phyloP scores from a whole-genome alignment of 2,113 vertebrate species.

The Caloenas nicobarica region DNA sequence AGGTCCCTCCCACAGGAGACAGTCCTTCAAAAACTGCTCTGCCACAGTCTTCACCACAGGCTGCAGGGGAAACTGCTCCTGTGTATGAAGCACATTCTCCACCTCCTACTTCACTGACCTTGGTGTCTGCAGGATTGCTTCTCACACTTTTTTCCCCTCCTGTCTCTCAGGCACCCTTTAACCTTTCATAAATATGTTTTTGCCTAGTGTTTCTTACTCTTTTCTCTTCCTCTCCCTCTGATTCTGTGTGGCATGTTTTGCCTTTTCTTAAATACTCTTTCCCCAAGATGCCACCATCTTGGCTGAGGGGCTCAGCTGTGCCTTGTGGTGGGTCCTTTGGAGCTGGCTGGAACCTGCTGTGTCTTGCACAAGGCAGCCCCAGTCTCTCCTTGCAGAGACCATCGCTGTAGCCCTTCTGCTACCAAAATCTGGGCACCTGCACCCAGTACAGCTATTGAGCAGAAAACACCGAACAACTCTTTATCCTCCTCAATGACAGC shows the following conservation, averaged over 20 bases:
- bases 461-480: background rate
- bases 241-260: background rate
- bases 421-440: background rate
- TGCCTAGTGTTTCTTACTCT: background rate
- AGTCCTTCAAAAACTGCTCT: background rate
- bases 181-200: background rate
- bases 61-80: background rate
- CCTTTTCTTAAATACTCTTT: background rate
- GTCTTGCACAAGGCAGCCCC: background rate
- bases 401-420: background rate
- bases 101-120: background rate
- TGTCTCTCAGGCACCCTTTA: background rate
- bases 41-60: background rate
- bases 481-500: background rate
- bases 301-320: background rate
- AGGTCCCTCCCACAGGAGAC: background rate
- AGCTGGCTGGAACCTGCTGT: background rate
- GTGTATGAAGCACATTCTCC: background rate
- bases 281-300: background rate
- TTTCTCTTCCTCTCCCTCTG: background rate
- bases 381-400: accelerated
- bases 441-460: background rate
- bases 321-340: accelerated
- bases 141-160: background rate
- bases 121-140: background rate